phyloP scores from a whole-genome alignment of 2,797 vertebrate genomes.

The Tachyglossus aculeatus region DNA sequence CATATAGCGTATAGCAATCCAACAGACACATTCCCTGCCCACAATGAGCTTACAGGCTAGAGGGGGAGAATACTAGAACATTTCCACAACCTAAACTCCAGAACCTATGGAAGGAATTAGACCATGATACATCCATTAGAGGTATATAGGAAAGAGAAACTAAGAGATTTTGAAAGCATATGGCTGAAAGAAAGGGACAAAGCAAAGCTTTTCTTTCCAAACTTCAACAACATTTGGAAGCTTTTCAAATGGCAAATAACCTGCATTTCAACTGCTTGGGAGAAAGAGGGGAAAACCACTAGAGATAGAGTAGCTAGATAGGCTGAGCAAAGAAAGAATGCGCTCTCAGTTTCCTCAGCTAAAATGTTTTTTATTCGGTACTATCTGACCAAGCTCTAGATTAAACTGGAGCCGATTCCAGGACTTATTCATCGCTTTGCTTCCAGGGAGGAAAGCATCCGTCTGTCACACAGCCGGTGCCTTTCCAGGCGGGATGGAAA shows the following conservation, averaged over 20 bases:
- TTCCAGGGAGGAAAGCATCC: background rate
- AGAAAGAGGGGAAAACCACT: conserved; percentile 3
- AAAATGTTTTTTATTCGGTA: conserved; percentile 14
- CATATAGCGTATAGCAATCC: too few species aligned
- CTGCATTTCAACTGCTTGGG: conserved; percentile 30
- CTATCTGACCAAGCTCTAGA: background rate
- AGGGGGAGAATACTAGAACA: too few species aligned
- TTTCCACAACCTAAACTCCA: background rate
- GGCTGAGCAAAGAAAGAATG: conserved; percentile 2
- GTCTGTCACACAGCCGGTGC: conserved; percentile 1
- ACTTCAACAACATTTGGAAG: conserved; percentile 40
- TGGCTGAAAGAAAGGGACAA: conserved; percentile 31
- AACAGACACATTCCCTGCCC: too few species aligned
- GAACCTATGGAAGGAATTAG: background rate
- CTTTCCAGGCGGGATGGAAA: conserved; percentile 18
- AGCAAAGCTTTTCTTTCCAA: conserved; percentile 58
- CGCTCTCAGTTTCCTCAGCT: background rate
- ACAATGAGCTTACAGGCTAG: too few species aligned
- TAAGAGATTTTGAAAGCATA: too few species aligned
- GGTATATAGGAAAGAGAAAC: too few species aligned
- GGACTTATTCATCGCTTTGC: conserved; percentile 3
- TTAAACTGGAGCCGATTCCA: background rate
- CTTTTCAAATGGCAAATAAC: conserved; percentile 30
- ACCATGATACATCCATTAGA: background rate
- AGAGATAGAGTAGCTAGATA: background rate